Base-by-base conservation (phyloP, 1,140 invertebrate species). In the Ephestia elutella region DNA sequence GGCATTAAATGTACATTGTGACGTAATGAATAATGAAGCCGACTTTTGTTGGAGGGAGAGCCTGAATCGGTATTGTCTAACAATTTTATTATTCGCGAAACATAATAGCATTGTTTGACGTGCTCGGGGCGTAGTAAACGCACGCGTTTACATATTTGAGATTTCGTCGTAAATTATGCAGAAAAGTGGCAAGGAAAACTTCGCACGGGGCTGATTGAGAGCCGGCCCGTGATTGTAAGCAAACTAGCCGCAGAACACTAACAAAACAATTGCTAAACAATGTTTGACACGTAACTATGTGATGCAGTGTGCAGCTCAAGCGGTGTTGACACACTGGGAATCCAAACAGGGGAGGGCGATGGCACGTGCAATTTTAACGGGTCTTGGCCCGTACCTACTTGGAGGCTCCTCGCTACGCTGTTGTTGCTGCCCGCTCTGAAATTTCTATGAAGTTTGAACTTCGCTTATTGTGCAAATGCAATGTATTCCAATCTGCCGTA, bases 251-350 rank as follows among this genome's bases (percentile, higher is more conserved):
- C 65, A 66, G 62, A 75, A 74, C 65, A 75, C 66, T 62, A 79
- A 72, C 71, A 75, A 73, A 83, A 79, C 77, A 76, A 76, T 63
- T 64, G 64, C 67, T 78, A 74, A 78, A 83, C 80, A 80, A 74
- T 80, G 79, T 83, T 76, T 76, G 71, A 76, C 75, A 80, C 74
- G 77, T 73, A 80, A 78, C 78, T 70, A 82, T 69, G 75, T 74
- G 72, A 70, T 75, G 75, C 71, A 72, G 71, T 70, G 78, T 75
- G 71, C 68, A 71, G 67, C 67, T 72, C 66, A 64, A 60, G 67
- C 66, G 69, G 19, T 80, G 79, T 84, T 80, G 80, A 75, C 73
- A 76, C 64, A 74, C 68, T 57, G 59, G 65, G 62, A 68, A 63
- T 70, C 69, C 70, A 77, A 81, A 73, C 75, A 75, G 57, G 63